A percentile compares a stretch with the other conserved stretches of the same genome.
Evolutionary conservation across 2,113 vertebrate species (phyloP).

Genomic region (Prietella phreatophila): DNA sequence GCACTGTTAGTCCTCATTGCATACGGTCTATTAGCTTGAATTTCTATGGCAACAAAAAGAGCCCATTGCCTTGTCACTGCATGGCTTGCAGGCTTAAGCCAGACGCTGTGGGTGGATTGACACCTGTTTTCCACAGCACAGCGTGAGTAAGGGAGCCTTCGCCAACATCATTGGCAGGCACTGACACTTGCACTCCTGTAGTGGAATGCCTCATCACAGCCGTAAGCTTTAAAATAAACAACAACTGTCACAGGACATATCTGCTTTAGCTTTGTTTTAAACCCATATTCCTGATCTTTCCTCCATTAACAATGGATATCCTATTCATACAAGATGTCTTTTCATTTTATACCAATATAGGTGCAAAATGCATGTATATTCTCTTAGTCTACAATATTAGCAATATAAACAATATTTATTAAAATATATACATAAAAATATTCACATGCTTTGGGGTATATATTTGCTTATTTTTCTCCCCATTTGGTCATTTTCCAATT

Average conservation of each 20-base stretch:
- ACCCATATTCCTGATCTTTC: background rate
- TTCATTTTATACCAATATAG: background rate
- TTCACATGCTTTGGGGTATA: background rate
- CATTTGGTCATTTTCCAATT: background rate
- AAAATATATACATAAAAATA: background rate
- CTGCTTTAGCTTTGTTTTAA: background rate
- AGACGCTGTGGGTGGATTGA: conserved; percentile 43
- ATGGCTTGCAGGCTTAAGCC: conserved; percentile 26
- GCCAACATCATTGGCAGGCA: conserved; percentile 40
- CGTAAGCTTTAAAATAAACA: conserved; percentile 28
- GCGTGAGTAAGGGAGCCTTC: conserved; percentile 41
- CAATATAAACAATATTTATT: background rate
- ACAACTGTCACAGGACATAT: conserved; percentile 19
- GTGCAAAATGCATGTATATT: background rate
- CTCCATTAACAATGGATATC: background rate
- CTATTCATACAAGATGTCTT: background rate
- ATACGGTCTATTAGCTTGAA: conserved; percentile 43
- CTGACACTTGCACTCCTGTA: conserved; percentile 50
- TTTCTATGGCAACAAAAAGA: conserved; percentile 51
- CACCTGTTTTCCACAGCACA: conserved; percentile 54
- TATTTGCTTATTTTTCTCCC: background rate
- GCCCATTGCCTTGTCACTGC: conserved; percentile 13
- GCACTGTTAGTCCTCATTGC: conserved; percentile 21
- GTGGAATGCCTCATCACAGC: conserved; percentile 18
- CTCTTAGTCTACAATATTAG: background rate